Evolutionary conservation across 2,797 vertebrate genomes (phyloP).

Genomic region (Mus spretus): DNA sequence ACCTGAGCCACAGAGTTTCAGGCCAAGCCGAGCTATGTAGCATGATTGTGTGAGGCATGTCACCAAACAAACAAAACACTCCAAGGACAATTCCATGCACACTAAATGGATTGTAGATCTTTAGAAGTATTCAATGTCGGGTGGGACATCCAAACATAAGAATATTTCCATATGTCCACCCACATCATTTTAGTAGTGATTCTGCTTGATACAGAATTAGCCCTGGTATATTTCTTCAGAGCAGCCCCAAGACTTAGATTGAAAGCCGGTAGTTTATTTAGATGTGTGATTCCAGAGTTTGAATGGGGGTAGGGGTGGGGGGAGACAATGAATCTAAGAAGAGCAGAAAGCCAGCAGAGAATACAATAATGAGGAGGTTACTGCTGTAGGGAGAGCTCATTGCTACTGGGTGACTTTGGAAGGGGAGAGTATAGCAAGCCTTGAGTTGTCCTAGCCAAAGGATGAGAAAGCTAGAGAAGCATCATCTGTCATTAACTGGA

Average conservation of each 20-base stretch:
- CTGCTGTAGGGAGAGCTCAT: background rate
- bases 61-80: background rate
- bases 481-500: background rate
- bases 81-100: background rate
- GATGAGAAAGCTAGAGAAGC: conserved; percentile 9
- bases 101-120: background rate
- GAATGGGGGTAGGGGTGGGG: background rate
- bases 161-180: background rate
- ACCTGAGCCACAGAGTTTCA: background rate
- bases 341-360: background rate
- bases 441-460: background rate
- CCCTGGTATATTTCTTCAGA: background rate
- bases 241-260: background rate
- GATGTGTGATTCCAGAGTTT: background rate
- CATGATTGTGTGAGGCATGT: background rate
- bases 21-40: background rate
- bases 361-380: background rate
- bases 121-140: background rate
- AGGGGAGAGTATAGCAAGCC: background rate
- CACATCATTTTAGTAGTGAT: background rate
- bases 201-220: conserved; percentile 15
- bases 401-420: background rate
- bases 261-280: background rate
- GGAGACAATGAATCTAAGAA: background rate
- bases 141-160: background rate